These are phyloP conservation scores for Litoditis marina DNA, from an alignment of 2,888 invertebrate species.

Conservation along the genomic window DNA sequence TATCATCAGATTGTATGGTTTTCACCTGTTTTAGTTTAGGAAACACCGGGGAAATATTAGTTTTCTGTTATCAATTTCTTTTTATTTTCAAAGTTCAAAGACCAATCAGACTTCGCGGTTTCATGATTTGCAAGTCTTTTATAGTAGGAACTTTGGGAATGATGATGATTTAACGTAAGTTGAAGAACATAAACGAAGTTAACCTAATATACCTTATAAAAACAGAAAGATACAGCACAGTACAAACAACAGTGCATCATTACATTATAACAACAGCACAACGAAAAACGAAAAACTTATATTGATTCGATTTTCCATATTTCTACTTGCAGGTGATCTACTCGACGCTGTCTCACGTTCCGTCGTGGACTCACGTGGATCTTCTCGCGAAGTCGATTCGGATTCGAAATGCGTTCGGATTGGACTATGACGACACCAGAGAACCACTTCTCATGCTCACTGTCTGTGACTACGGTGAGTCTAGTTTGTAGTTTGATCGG, in stretches of 20 bases:
- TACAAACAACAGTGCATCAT: neutral
- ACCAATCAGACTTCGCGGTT: no score
- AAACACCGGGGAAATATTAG: no score
- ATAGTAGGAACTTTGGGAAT: no score
- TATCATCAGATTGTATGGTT: no score
- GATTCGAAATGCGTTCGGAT: constrained; percentile 42
- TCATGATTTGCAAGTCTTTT: no score
- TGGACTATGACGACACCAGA: constrained; percentile 25
- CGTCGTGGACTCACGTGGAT: constrained; percentile 52
- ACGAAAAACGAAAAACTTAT: neutral
- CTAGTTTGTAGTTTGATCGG: no score
- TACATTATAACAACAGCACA: no score
- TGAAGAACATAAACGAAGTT: no score
- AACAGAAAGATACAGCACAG: neutral
- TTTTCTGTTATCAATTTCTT: no score
- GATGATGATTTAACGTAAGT: no score
- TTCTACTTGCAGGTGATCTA: constrained; percentile 48
- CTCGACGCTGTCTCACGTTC: constrained; percentile 48
- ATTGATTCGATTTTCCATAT: constrained; percentile 1
- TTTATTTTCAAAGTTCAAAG: no score
- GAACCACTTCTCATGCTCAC: constrained; percentile 49
- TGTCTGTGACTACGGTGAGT: constrained; percentile 53
- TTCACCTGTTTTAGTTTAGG: no score
- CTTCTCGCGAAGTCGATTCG: constrained; percentile 43
- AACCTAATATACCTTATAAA: neutral